These are phyloP conservation scores for Xenus cinereus DNA, from an alignment of 2,113 vertebrate species.

Conservation along the genomic window DNA sequence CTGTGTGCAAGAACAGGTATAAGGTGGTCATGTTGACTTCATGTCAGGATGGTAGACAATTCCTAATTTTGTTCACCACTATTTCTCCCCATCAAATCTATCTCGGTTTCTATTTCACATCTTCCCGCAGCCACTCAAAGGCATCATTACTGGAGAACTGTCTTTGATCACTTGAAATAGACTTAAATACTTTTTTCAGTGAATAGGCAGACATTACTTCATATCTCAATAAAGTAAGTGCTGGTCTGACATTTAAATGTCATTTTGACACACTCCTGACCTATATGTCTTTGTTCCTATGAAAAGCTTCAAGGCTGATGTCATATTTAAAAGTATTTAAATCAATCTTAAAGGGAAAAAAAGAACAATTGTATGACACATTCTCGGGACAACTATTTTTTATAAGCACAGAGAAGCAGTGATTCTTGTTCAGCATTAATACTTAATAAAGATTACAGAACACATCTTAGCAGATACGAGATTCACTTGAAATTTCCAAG, in stretches of 20 bases:
- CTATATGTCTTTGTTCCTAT: slow-evolving; percentile 12
- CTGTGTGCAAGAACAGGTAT: background rate
- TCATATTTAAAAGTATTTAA: slow-evolving; percentile 25
- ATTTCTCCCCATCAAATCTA: background rate
- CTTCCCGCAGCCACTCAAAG: background rate
- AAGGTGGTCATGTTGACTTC: background rate
- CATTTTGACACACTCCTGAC: slow-evolving; percentile 48
- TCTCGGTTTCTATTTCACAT: background rate
- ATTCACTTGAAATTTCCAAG: background rate
- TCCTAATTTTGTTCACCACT: background rate
- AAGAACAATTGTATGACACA: background rate
- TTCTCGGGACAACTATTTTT: background rate
- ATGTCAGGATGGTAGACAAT: background rate
- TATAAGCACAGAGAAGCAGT: background rate
- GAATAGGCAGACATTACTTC: slow-evolving; percentile 50
- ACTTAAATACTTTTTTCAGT: slow-evolving; percentile 18
- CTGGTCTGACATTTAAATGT: slow-evolving; percentile 58
- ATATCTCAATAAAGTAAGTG: slow-evolving; percentile 47
- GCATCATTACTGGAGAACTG: background rate
- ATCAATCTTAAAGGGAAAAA: background rate
- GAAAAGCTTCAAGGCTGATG: slow-evolving; percentile 9
- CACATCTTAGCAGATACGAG: background rate
- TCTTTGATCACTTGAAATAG: slow-evolving; percentile 30
- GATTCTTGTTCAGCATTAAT: background rate
- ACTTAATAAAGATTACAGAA: background rate